Conservation (phyloP, 2,888 invertebrate genomes). For the Taphrorychus bicolor region DNA sequence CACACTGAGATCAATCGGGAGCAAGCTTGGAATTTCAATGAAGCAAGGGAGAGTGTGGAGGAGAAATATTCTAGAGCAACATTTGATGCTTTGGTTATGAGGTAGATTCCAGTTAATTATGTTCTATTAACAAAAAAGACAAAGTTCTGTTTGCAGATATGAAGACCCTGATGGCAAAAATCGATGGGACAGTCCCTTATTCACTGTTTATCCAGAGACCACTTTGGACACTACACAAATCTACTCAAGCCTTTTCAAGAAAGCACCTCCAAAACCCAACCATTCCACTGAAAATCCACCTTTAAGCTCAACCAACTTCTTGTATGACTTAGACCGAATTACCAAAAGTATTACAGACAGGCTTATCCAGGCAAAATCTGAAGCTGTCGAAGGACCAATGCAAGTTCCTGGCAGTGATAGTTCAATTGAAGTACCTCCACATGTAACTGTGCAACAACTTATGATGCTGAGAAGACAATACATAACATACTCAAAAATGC, state of each 20-base stretch:
- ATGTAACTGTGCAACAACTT: conserved; percentile 70
- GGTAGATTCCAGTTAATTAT: conserved; percentile 52
- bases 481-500: conserved; percentile 86
- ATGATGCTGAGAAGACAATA: conserved; percentile 84
- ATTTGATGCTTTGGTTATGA: conserved; percentile 82
- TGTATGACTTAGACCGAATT: conserved; percentile 86
- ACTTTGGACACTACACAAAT: conserved; percentile 71
- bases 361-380: conserved; percentile 77
- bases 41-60: conserved; percentile 56
- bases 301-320: conserved; percentile 85
- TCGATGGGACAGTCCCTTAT: conserved; percentile 94
- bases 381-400: conserved; percentile 68
- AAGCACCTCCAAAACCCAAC: conserved; percentile 89
- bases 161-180: conserved; percentile 89
- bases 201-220: conserved; percentile 76
- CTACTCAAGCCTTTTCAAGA: conserved; percentile 75
- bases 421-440: conserved; percentile 63
- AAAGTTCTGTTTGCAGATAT: conserved; percentile 62
- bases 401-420: conserved; percentile 70
- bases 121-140: not conserved
- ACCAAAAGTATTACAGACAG: conserved; percentile 82
- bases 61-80: conserved; percentile 70
- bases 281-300: conserved; percentile 93
- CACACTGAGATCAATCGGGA: conserved; percentile 80
- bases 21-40: conserved; percentile 80